Percentiles rank a stretch among this genome's conserved stretches.
These are phyloP conservation scores for Alloplasta piceator DNA, from an alignment of 2,888 invertebrate genomes.

Conservation along the genomic window DNA sequence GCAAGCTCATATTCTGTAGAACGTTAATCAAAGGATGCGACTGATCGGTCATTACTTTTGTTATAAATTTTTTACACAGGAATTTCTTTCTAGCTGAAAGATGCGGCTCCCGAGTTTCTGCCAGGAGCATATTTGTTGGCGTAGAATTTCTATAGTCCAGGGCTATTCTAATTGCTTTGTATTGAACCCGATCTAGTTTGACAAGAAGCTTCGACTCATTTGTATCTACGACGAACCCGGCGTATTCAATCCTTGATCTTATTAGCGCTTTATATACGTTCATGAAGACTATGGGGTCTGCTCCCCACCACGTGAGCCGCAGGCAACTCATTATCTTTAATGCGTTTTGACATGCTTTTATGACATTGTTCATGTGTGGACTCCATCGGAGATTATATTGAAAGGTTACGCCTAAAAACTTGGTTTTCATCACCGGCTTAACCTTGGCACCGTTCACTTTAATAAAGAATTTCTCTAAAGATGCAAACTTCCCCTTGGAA, in stretches of 20 bases:
- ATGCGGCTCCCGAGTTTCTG: slow-evolving; percentile 29
- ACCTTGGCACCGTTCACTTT: no score
- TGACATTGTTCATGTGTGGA: slow-evolving; percentile 13
- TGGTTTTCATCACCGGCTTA: background rate
- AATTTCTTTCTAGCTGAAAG: slow-evolving; percentile 27
- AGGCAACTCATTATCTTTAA: slow-evolving; percentile 46
- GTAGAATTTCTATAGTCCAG: slow-evolving; percentile 39
- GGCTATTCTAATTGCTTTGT: slow-evolving; percentile 26
- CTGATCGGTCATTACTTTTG: background rate
- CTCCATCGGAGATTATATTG: slow-evolving; percentile 18
- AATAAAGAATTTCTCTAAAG: no score
- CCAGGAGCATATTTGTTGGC: slow-evolving; percentile 39
- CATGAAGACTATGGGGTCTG: slow-evolving; percentile 35
- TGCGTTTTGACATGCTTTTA: slow-evolving; percentile 31
- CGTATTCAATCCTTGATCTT: slow-evolving; percentile 55
- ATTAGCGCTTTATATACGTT: slow-evolving; percentile 46
- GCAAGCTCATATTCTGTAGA: background rate
- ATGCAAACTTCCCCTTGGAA: background rate
- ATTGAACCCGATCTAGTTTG: slow-evolving; percentile 22
- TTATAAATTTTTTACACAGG: slow-evolving; percentile 23
- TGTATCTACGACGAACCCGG: slow-evolving; percentile 14
- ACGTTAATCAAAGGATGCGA: background rate
- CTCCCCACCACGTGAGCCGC: slow-evolving; percentile 45
- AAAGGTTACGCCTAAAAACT: background rate
- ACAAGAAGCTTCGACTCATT: background rate